Evolutionary conservation across 2,888 invertebrate genomes (phyloP).

Genomic region (Scaptomyza flava): DNA sequence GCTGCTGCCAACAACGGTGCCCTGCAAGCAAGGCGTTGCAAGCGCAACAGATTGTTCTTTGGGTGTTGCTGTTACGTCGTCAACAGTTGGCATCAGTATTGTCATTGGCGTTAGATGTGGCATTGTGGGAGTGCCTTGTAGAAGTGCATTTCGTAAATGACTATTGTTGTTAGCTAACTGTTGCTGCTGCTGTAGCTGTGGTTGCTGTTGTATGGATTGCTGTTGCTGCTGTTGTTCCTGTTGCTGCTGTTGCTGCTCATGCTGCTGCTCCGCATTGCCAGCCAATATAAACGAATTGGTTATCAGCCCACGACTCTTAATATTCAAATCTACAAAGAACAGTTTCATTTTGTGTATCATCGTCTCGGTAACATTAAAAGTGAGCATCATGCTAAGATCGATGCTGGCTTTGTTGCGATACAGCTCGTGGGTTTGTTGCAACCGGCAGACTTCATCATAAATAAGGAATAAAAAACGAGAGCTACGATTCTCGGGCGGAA

Average conservation of each 20-base stretch:
- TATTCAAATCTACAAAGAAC: conserved; percentile 83
- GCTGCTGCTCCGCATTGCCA: conserved; percentile 33
- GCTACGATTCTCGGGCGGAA: conserved; percentile 87
- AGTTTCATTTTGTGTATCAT: conserved; percentile 87
- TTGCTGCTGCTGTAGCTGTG: conserved; percentile 8
- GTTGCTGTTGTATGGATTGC: conserved; percentile 7
- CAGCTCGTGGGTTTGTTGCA: conserved; percentile 86
- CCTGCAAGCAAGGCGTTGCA: conserved; percentile 61
- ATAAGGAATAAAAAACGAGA: conserved; percentile 87
- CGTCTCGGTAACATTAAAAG: conserved; percentile 86
- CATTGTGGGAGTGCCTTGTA: conserved; percentile 72
- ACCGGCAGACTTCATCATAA: conserved; percentile 87
- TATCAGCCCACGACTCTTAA: conserved; percentile 84
- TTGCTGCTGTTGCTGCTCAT: conserved; percentile 44
- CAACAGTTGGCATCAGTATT: conserved; percentile 23
- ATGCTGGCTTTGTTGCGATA: conserved; percentile 84
- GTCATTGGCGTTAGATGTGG: conserved; percentile 25
- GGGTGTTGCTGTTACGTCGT: conserved; percentile 25
- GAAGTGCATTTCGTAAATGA: conserved; percentile 82
- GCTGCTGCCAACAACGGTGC: conserved; percentile 67
- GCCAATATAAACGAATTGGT: conserved; percentile 81
- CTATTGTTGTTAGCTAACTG: conserved; percentile 58
- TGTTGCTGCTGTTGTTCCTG: conserved; percentile 20
- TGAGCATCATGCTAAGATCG: conserved; percentile 81
- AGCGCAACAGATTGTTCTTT: conserved; percentile 50